These are phyloP conservation scores for Vanessa cardui DNA, from an alignment of 2,888 invertebrate genomes.

Conservation along the genomic window DNA sequence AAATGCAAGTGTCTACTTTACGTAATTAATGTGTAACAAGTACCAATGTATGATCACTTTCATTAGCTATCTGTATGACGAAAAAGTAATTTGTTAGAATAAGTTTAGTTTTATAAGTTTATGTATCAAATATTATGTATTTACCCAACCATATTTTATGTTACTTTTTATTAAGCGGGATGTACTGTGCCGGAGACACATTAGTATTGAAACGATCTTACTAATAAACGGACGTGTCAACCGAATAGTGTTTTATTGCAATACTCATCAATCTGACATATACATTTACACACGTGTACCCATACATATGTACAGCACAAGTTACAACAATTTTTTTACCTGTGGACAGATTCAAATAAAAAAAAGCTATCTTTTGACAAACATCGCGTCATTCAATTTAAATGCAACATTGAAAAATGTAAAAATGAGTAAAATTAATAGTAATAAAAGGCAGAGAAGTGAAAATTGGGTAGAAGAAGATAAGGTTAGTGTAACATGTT, in stretches of 20 bases:
- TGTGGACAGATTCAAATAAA: too few species aligned
- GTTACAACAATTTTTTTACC: too few species aligned
- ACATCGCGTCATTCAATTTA: too few species aligned
- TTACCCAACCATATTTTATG: too few species aligned
- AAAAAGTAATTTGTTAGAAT: slow-evolving; percentile 1
- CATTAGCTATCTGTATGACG: background rate
- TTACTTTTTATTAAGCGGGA: too few species aligned
- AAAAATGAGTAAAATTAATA: too few species aligned
- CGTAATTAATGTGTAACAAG: slow-evolving; percentile 3
- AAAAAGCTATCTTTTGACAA: too few species aligned
- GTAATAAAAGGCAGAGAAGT: too few species aligned
- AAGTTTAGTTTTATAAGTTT: background rate
- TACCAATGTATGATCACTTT: background rate
- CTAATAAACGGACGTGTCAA: background rate
- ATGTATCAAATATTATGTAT: background rate
- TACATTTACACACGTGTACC: background rate
- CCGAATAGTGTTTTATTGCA: background rate
- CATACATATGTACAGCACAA: too few species aligned
- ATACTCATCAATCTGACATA: background rate
- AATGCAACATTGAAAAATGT: too few species aligned
- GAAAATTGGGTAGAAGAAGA: too few species aligned
- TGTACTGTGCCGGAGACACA: background rate
- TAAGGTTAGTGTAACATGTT: too few species aligned
- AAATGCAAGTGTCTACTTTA: background rate
- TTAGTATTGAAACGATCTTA: slow-evolving; percentile 1